These are phyloP conservation scores for Callospermophilus lateralis DNA, from an alignment of 2,113 vertebrate genomes.

Conservation along the genomic window DNA sequence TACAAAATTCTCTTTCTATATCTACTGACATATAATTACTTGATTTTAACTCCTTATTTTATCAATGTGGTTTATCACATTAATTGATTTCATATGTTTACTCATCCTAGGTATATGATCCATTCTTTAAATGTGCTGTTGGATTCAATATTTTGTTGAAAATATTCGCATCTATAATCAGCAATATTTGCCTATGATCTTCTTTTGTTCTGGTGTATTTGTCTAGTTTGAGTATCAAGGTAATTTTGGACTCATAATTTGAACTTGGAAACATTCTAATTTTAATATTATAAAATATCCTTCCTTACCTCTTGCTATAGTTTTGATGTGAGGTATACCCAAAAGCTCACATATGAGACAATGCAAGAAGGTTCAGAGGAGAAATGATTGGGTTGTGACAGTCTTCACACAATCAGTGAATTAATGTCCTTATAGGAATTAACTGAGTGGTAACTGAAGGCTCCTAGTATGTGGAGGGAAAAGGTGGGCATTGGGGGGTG, in stretches of 20 bases:
- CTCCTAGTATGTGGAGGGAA: too few species aligned
- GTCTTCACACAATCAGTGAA: too few species aligned
- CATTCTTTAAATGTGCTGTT: background rate
- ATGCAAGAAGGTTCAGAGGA: too few species aligned
- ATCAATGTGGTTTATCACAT: background rate
- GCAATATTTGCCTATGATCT: background rate
- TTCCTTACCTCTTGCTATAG: background rate
- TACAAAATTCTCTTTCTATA: background rate
- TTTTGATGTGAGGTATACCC: too few species aligned
- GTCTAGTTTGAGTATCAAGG: background rate
- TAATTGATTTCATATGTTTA: background rate
- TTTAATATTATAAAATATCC: background rate
- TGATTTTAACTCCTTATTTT: background rate
- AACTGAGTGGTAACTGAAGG: too few species aligned
- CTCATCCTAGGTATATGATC: too few species aligned
- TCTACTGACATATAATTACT: background rate
- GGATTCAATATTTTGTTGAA: background rate
- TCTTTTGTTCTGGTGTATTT: background rate
- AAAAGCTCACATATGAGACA: too few species aligned
- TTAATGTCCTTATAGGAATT: too few species aligned
- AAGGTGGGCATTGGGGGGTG: too few species aligned
- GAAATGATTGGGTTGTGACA: too few species aligned
- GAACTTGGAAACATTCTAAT: background rate
- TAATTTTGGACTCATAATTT: background rate
- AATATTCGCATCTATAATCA: background rate